Evolutionary conservation across 2,113 vertebrate species (phyloP).

Genomic region (Hiodon alosoides): DNA sequence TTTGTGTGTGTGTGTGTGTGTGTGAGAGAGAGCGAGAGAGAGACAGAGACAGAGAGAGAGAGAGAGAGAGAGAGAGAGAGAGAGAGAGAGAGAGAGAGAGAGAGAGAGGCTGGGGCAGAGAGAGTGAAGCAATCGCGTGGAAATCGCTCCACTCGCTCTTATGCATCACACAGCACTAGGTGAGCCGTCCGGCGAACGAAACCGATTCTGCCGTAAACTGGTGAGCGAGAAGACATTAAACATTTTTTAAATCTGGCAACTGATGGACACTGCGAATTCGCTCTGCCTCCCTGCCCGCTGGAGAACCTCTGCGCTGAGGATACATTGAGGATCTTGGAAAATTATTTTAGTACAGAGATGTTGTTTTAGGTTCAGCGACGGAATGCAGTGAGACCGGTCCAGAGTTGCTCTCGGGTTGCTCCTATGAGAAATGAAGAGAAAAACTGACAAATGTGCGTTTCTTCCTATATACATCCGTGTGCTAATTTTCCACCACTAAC

Average conservation of each 20-base stretch:
- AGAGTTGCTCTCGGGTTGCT: conserved; percentile 36
- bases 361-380: conserved; percentile 18
- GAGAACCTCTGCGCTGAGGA: conserved; percentile 37
- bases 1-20: conserved; percentile 1
- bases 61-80: conserved; percentile 15
- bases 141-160: conserved; percentile 53
- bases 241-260: conserved; percentile 12
- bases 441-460: conserved; percentile 29
- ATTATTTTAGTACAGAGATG: conserved; percentile 24
- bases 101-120: conserved; percentile 9
- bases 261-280: conserved; percentile 35
- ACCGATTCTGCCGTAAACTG: conserved; percentile 36
- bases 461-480: conserved; percentile 11
- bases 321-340: conserved; percentile 23
- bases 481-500: conserved; percentile 17
- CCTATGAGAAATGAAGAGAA: conserved; percentile 28
- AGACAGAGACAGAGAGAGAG: conserved; percentile 21
- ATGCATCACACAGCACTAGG: conserved; percentile 40
- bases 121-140: conserved; percentile 32
- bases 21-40: conserved; percentile 26
- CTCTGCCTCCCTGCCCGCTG: conserved; percentile 25
- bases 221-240: conserved; percentile 19
- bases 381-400: conserved; percentile 40
- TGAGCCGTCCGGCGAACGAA: conserved; percentile 39
- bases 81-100: conserved; percentile 21